phyloP scores from a whole-genome alignment of 2,113 vertebrate genomes.

The Galbula dea region DNA sequence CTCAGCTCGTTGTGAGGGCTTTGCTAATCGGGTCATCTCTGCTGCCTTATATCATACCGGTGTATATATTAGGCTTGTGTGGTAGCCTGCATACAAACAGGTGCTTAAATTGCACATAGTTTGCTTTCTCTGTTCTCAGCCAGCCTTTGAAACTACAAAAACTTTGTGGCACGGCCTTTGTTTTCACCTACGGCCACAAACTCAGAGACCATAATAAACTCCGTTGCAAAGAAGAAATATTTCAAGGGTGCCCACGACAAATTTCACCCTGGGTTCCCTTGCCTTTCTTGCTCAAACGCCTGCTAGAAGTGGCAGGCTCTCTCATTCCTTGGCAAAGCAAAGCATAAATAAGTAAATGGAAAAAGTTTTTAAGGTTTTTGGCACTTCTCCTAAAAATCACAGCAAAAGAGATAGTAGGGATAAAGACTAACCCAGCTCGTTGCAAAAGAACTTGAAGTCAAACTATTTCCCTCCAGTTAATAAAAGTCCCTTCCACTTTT shows the following conservation, averaged over 20 bases:
- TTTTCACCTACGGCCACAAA: neutral
- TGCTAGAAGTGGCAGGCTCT: constrained; percentile 34
- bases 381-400: constrained; percentile 31
- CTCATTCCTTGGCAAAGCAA: neutral
- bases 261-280: neutral
- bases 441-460: constrained; percentile 15
- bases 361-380: neutral
- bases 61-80: neutral
- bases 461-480: neutral
- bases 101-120: neutral
- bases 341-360: neutral
- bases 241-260: neutral
- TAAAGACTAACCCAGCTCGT: constrained; percentile 29
- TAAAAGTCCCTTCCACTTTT: constrained; percentile 1
- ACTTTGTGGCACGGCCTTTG: neutral
- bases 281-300: neutral
- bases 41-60: neutral
- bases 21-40: constrained; percentile 31
- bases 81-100: neutral
- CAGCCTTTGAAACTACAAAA: neutral
- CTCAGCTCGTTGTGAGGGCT: neutral
- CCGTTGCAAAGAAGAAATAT: neutral
- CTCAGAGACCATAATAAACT: neutral
- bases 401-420: constrained; percentile 28
- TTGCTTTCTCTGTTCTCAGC: constrained; percentile 11